phyloP scores from a whole-genome alignment of 30 jellyfish, hydroid and myxozoan genomes.

The Morbakka virulenta region DNA sequence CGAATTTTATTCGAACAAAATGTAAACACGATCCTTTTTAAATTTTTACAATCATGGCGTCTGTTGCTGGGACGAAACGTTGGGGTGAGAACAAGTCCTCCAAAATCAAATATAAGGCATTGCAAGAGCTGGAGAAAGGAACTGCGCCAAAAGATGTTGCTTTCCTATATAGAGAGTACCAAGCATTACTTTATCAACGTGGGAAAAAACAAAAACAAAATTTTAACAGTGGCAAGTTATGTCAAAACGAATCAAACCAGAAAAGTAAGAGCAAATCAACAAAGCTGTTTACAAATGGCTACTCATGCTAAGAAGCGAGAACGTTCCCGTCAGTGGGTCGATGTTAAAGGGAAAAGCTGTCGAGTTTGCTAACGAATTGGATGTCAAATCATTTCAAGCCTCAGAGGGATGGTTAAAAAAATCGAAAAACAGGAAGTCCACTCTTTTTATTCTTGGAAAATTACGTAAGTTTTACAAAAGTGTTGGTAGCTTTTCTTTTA shows the following conservation, averaged over 20 bases:
- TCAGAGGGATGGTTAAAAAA: background rate
- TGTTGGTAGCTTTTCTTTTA: background rate
- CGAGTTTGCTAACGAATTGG: background rate
- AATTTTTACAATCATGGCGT: too few relatives aligned
- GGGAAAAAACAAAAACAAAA: conserved; percentile 7
- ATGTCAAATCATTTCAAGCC: background rate
- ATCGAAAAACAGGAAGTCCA: background rate
- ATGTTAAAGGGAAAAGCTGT: background rate
- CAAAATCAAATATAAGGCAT: conserved; percentile 2
- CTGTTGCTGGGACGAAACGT: too few relatives aligned
- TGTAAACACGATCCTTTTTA: too few relatives aligned
- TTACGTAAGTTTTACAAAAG: background rate
- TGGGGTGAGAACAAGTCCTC: background rate
- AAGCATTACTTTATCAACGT: conserved; percentile 10
- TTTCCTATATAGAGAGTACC: conserved; percentile 3
- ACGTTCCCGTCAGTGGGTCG: background rate
- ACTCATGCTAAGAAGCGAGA: background rate
- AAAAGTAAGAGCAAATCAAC: conserved; percentile 1
- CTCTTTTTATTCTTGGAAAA: background rate
- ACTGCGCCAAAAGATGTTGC: too few relatives aligned
- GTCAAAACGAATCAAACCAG: background rate
- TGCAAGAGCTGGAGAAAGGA: conserved; percentile 1
- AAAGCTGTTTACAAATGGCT: conserved; percentile 1
- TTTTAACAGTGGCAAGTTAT: background rate
- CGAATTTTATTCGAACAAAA: too few relatives aligned